phyloP scores from a whole-genome alignment of 2,113 vertebrate species.

The Hippocampus mohnikei region DNA sequence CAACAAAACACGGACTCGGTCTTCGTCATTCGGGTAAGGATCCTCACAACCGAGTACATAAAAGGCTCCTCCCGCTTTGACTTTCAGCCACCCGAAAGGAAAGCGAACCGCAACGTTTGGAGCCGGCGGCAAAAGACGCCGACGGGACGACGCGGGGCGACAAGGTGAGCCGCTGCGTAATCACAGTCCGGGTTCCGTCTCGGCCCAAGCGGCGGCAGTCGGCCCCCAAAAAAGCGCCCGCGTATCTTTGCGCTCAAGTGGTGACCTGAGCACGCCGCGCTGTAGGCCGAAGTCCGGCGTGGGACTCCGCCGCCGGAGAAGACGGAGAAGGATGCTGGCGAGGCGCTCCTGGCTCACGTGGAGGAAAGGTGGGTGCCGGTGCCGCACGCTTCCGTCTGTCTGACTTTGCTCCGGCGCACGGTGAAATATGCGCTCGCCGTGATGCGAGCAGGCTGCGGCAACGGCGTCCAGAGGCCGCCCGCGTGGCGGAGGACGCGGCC shows the following conservation, averaged over 20 bases:
- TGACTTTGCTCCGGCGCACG: too few species aligned
- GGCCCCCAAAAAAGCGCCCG: too few species aligned
- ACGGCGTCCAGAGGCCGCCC: conserved; percentile 60
- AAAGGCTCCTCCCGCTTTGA: not conserved
- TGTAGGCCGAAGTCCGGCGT: conserved; percentile 33
- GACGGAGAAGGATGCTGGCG: conserved; percentile 47
- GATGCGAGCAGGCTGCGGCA: conserved; percentile 49
- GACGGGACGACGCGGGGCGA: not conserved
- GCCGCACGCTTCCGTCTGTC: not conserved
- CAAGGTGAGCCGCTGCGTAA: not conserved
- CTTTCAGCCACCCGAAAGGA: not conserved
- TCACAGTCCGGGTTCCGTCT: not conserved
- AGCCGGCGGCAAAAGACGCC: not conserved
- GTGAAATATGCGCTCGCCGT: not conserved
- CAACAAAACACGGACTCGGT: too few species aligned
- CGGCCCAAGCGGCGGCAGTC: too few species aligned
- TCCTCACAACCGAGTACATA: too few species aligned
- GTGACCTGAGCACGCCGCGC: too few species aligned
- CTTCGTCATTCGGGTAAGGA: too few species aligned
- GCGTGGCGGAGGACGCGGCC: conserved; percentile 57
- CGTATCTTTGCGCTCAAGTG: too few species aligned
- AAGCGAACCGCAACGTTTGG: not conserved
- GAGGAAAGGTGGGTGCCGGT: conserved; percentile 51
- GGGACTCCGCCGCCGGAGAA: conserved; percentile 27
- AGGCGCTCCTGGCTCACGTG: conserved; percentile 32